Percentiles rank a stretch among this genome's conserved stretches.
Evolutionary conservation across 2,797 vertebrate genomes (phyloP).

Genomic region (Tiaroga cobitis): DNA sequence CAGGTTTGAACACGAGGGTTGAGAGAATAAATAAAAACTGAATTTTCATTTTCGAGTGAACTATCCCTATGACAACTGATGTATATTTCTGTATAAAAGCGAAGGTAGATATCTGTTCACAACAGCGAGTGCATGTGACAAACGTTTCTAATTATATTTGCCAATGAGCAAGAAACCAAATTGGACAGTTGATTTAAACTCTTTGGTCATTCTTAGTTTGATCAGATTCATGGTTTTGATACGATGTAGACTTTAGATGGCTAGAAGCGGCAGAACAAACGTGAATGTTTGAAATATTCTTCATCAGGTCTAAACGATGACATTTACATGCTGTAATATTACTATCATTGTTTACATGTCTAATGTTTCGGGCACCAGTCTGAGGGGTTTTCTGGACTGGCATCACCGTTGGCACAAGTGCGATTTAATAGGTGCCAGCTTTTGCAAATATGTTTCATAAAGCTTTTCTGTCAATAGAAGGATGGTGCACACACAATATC

Average conservation of each 20-base stretch:
- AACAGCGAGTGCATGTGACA: constrained; percentile 76
- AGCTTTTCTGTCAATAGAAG: constrained; percentile 25
- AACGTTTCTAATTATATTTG: constrained; percentile 74
- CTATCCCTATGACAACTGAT: constrained; percentile 60
- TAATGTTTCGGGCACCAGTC: not conserved
- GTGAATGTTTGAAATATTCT: constrained; percentile 23
- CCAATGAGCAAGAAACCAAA: constrained; percentile 51
- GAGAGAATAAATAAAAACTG: not conserved
- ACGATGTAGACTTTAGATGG: not conserved
- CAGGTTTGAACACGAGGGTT: not conserved
- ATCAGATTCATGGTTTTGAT: constrained; percentile 43
- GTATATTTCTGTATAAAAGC: constrained; percentile 78
- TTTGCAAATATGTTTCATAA: constrained; percentile 24
- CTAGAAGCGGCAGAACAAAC: constrained; percentile 12
- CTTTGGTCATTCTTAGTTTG: constrained; percentile 53
- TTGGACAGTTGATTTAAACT: constrained; percentile 24
- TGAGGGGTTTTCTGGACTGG: constrained; percentile 8
- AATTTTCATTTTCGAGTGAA: not conserved
- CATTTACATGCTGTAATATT: constrained; percentile 38
- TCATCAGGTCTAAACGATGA: not conserved
- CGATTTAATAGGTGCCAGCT: not conserved
- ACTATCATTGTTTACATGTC: constrained; percentile 44
- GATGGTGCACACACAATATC: constrained; percentile 26
- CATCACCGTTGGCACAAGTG: not conserved
- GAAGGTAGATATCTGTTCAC: constrained; percentile 61